Evolutionary conservation across 64 coral and sea anemone species (phyloP).

Genomic region (Astreopora myriophthalma): DNA sequence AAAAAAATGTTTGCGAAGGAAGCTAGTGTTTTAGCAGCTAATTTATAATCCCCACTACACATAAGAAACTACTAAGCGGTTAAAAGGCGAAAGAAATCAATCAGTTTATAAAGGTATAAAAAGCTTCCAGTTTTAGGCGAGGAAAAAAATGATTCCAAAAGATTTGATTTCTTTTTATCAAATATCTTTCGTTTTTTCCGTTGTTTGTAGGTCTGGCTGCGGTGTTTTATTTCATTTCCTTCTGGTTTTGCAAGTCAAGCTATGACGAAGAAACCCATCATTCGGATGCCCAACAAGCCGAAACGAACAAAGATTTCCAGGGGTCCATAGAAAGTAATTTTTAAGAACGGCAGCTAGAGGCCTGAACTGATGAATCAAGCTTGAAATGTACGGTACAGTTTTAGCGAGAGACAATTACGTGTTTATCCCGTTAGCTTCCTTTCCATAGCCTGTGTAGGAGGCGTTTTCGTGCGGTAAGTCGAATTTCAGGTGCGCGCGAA

Average conservation of each 20-base stretch:
- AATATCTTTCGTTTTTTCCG: background rate
- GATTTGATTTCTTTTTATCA: background rate
- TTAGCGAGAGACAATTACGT: background rate
- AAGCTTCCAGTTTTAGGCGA: background rate
- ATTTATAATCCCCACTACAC: too few species aligned
- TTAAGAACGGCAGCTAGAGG: too few species aligned
- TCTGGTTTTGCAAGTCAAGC: conserved; percentile 37
- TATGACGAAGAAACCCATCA: background rate
- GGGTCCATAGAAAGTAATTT: background rate
- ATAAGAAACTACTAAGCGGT: too few species aligned
- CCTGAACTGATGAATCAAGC: background rate
- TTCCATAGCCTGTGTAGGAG: too few species aligned
- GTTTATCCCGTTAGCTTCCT: too few species aligned
- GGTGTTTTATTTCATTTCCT: background rate
- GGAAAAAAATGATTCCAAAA: background rate
- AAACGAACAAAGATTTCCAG: background rate
- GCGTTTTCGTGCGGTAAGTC: too few species aligned
- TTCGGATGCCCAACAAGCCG: background rate
- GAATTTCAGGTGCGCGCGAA: too few species aligned
- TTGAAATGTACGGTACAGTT: background rate
- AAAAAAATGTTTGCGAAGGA: too few species aligned
- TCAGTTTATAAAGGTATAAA: too few species aligned
- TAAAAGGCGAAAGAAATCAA: too few species aligned
- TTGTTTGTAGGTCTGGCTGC: background rate
- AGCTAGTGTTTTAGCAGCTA: too few species aligned